These are phyloP conservation scores for Drosophila lacteicornis DNA, from an alignment of 1,140 invertebrate species.

Conservation along the genomic window DNA sequence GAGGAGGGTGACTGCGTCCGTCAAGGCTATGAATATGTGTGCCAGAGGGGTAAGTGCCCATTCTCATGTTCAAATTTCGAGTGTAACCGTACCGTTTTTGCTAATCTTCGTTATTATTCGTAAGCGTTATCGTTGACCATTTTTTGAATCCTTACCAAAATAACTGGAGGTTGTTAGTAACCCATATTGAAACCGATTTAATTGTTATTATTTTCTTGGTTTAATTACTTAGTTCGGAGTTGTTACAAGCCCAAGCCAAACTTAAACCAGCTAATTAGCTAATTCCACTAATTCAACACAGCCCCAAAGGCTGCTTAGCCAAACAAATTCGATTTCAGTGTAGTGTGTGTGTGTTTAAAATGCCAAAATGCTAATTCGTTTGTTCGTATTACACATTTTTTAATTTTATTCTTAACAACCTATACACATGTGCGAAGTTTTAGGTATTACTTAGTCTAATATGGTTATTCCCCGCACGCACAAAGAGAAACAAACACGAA, in stretches of 20 bases:
- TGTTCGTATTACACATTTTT: constrained; percentile 51
- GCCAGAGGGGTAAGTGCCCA: constrained; percentile 90
- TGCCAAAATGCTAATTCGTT: constrained; percentile 50
- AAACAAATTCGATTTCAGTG: constrained; percentile 61
- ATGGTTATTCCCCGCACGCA: constrained; percentile 56
- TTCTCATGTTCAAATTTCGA: constrained; percentile 17
- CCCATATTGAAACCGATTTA: constrained; percentile 50
- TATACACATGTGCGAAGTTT: constrained; percentile 83
- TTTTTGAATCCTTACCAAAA: constrained; percentile 44
- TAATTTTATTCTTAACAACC: constrained; percentile 66
- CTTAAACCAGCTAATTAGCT: constrained; percentile 64
- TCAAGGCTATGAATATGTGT: constrained; percentile 92
- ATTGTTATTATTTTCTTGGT: constrained; percentile 64
- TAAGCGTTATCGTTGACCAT: constrained; percentile 64
- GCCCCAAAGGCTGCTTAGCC: background rate
- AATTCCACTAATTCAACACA: constrained; percentile 76
- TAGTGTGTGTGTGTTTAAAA: constrained; percentile 80
- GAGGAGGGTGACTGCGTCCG: constrained; percentile 92
- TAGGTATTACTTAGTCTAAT: constrained; percentile 58
- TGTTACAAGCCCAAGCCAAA: constrained; percentile 48
- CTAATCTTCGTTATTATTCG: constrained; percentile 57
- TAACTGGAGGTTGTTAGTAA: constrained; percentile 77
- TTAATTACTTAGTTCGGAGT: constrained; percentile 66
- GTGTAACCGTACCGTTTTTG: constrained; percentile 55
- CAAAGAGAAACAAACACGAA: constrained; percentile 24